These are phyloP conservation scores for Cinclus mexicanus DNA, from an alignment of 2,113 vertebrate species.

Conservation along the genomic window DNA sequence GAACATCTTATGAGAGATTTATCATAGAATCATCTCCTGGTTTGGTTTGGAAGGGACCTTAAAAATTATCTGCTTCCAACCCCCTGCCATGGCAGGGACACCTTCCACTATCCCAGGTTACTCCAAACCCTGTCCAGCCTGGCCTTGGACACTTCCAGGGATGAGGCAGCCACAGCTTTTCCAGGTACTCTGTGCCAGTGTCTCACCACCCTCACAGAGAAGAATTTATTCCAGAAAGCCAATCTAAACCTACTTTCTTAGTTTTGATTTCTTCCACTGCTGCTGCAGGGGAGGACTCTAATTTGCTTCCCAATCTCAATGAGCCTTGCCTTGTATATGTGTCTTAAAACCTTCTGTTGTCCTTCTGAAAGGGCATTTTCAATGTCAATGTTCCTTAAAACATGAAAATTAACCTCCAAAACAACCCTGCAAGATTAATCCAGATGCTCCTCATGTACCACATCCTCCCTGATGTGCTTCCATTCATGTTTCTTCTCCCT, in stretches of 20 bases:
- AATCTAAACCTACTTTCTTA: neutral
- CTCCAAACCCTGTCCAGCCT: rapidly evolving
- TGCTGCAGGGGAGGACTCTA: neutral
- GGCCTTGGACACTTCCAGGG: neutral
- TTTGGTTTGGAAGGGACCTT: neutral
- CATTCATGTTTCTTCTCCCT: neutral
- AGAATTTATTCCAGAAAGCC: neutral
- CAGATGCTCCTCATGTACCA: neutral
- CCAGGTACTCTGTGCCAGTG: neutral
- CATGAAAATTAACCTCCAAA: neutral
- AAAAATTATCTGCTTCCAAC: neutral
- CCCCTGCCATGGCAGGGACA: neutral
- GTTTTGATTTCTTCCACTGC: neutral
- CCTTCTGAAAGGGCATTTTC: neutral
- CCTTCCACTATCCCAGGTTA: neutral
- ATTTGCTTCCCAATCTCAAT: neutral
- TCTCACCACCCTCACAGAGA: neutral
- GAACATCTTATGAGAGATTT: neutral
- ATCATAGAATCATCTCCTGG: neutral
- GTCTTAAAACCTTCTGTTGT: neutral
- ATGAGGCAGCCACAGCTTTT: neutral
- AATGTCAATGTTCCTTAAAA: neutral
- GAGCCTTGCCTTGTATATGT: neutral
- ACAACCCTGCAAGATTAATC: neutral
- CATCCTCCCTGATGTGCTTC: neutral